A percentile compares a stretch with the other conserved stretches of the same genome.
phyloP scores from a whole-genome alignment of 64 coral and sea anemone genomes.

The Dendrophyllia cribrosa region DNA sequence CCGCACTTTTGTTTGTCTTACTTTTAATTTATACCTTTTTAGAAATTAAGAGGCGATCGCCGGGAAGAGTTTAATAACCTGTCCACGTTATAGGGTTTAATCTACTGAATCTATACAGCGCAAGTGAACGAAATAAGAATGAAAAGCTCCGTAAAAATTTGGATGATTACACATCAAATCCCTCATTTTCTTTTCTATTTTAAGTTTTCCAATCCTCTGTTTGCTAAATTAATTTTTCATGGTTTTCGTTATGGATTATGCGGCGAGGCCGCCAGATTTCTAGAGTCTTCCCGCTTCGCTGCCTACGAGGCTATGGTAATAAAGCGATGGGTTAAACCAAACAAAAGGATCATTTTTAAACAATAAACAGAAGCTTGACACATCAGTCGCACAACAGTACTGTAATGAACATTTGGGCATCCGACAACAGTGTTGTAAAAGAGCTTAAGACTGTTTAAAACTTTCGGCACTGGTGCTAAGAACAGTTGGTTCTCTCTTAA shows the following conservation, averaged over 20 bases:
- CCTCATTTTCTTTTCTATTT: background rate
- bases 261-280: background rate
- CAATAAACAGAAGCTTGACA: conserved; percentile 14
- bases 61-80: background rate
- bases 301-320: background rate
- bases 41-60: conserved; percentile 8
- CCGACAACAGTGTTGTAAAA: conserved; percentile 12
- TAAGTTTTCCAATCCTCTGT: background rate
- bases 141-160: background rate
- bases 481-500: background rate
- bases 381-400: background rate
- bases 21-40: conserved; percentile 34
- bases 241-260: background rate
- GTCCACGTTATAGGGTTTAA: background rate
- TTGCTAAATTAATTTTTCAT: conserved; percentile 9
- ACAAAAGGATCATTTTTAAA: conserved; percentile 18
- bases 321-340: background rate
- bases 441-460: conserved; percentile 1
- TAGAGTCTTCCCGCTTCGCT: background rate
- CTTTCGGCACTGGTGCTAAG: background rate
- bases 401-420: conserved; percentile 20
- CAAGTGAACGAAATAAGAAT: background rate
- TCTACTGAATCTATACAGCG: background rate
- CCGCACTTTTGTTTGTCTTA: conserved; percentile 19
- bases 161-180: background rate